Evolutionary conservation across 2,888 invertebrate genomes (phyloP).

Genomic region (Tinea trinotella): DNA sequence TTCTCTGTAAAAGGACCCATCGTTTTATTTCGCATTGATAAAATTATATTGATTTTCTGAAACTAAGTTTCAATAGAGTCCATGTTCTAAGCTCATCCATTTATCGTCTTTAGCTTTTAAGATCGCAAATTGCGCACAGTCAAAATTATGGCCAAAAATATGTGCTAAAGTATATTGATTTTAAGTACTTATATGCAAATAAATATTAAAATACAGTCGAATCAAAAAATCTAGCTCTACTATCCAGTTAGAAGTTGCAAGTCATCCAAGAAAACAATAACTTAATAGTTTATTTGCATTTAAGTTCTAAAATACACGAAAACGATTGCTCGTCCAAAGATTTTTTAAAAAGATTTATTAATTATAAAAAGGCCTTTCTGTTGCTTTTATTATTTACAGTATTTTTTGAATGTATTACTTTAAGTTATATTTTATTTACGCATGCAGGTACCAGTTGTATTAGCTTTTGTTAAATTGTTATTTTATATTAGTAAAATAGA

Average conservation of each 20-base stretch:
- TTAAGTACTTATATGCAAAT: too few species aligned
- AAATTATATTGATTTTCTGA: background rate
- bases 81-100: conserved; percentile 1
- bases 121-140: background rate
- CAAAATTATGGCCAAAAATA: background rate
- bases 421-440: background rate
- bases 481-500: background rate
- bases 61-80: conserved; percentile 9
- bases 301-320: too few species aligned
- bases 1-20: too few species aligned
- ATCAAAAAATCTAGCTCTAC: too few species aligned
- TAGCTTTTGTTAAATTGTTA: background rate
- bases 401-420: conserved; percentile 1
- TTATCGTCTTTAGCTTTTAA: conserved; percentile 6
- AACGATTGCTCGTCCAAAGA: conserved; percentile 7
- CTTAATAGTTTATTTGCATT: too few species aligned
- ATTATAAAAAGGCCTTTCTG: background rate
- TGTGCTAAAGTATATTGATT: background rate
- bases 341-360: background rate
- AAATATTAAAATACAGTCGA: too few species aligned
- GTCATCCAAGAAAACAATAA: too few species aligned
- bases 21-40: too few species aligned
- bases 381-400: background rate
- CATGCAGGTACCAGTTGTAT: background rate
- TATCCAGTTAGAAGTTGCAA: too few species aligned